Evolutionary conservation across 2,888 invertebrate genomes (phyloP), one percentile per base, ranked within the genome.

Genomic region (Corythucha ciliata): DNA sequence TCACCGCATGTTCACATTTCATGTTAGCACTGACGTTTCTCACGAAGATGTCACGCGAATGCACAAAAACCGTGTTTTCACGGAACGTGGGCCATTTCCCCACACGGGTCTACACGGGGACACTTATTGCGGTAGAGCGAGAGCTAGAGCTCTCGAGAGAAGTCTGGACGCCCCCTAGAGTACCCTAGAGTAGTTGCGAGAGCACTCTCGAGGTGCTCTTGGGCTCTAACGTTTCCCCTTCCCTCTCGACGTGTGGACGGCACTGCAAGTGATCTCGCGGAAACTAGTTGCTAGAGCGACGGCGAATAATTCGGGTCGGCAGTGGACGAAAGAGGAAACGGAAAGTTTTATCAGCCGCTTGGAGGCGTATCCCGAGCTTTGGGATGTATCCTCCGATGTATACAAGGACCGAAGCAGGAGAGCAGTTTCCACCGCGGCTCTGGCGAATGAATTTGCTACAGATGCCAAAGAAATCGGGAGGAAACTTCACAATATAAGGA

Each of bases 401-500:
- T n/a, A n/a, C n/a, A n/a, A 4, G 20, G 12, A 20, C 21, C 20
- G 14, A 16, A 10, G 29, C 44, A 26, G 12, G 27, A 44, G 27
- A 44, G 27, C 41, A 5, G 21, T 41, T 20, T 29, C 46, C n/a
- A 8, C 34, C 22, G 18, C 46, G 24, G 46, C 33, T 34, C 46
- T 46, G 46, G 46, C 46, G 21, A 46, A 8, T 46, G 46, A 46
- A 46, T 46, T 46, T 33, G 46, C 33, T 33, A 48, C 48, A 2
- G 48, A 48, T 25, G 21, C 37, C 4, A 48, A 48, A 14, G 37
- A 48, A 48, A 37, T 48, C 18, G 37, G 24, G 37, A 37, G 48
- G 37, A 48, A 48, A 36, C 37, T 37, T 33, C 48, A 48, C 37
- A 48, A 48, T 37, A 24, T 48, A 18, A 48, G 48, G 48, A 48